These are phyloP conservation scores for Cryptocheilus praepositus DNA, from an alignment of 2,888 invertebrate species.

Conservation along the genomic window DNA sequence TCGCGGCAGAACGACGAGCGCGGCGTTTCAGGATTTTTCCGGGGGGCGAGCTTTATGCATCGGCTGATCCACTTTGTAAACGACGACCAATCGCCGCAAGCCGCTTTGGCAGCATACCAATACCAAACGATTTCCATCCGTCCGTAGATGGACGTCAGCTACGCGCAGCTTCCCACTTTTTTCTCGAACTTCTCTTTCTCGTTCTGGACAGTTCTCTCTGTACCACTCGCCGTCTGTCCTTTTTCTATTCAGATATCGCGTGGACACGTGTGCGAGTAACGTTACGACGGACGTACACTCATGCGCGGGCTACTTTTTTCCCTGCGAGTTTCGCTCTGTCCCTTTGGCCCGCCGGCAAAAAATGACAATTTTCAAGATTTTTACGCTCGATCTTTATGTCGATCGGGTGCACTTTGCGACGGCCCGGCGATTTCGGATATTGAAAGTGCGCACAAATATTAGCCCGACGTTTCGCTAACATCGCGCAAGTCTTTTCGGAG, in stretches of 20 bases:
- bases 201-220: not conserved
- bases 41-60: slow-evolving; percentile 44
- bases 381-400: too few species aligned
- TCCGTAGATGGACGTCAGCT: slow-evolving; percentile 6
- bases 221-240: not conserved
- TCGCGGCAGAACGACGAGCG: slow-evolving; percentile 8
- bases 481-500: too few species aligned
- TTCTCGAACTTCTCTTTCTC: not conserved
- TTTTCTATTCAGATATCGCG: slow-evolving; percentile 1
- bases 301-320: too few species aligned
- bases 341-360: not conserved
- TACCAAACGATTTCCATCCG: slow-evolving; percentile 37
- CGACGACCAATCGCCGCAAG: slow-evolving; percentile 49
- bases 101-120: slow-evolving; percentile 55
- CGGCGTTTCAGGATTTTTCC: slow-evolving; percentile 45
- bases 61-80: slow-evolving; percentile 54
- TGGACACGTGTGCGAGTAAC: not conserved
- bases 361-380: too few species aligned
- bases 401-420: too few species aligned
- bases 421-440: too few species aligned
- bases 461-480: too few species aligned
- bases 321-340: not conserved
- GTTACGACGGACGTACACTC: not conserved
- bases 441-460: too few species aligned
- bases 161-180: slow-evolving; percentile 4